Evolutionary conservation across 1,140 invertebrate species (phyloP), one percentile per base, ranked within the genome.

Genomic region (Macrobrachium rosenbergii): DNA sequence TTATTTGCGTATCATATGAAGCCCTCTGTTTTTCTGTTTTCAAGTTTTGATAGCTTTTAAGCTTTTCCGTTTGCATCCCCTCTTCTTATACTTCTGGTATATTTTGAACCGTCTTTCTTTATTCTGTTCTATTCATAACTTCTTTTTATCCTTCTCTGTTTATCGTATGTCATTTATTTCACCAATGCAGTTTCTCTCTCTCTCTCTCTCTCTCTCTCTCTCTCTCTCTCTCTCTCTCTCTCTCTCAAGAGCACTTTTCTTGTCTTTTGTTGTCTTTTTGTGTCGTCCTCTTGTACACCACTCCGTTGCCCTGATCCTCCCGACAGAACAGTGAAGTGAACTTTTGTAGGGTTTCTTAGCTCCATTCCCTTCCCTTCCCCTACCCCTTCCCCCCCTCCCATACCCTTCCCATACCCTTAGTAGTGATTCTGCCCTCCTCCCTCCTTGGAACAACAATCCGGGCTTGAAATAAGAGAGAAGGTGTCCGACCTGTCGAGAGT

Each of bases 151-250:
- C 45, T 5, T 73, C 17, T 52, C n/a, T 19, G 69, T 6, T 69
- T 23, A 43, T 43, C 43, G 23, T 69, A 16, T 62, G 16, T 81
- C 59, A 17, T 11, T 63, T 43, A 17, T 14, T 23, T 43, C 28
- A 14, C 0, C 43, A 17, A 11, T 63, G 17, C 28, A 11, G 37
- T 83, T 43, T 73, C 67, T 73, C 67, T 73, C 67, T 58, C 82
- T 58, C 67, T 73, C 82, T 83, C 67, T 83, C 67, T 58, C 43
- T 73, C 67, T 58, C 58, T 75, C 58, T 60, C 21, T 59, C 43
- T 58, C 21, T 76, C 58, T 62, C 17, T 84, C 58, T 43, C 14
- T 76, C 58, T 62, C 21, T 83, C 69, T 60, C 69, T 76, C 69
- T 58, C 19, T n/a, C 69, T 84, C 21, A 16, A 45, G 21, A 16